phyloP scores from a whole-genome alignment of 2,113 vertebrate species.

The Larimichthys crocea region DNA sequence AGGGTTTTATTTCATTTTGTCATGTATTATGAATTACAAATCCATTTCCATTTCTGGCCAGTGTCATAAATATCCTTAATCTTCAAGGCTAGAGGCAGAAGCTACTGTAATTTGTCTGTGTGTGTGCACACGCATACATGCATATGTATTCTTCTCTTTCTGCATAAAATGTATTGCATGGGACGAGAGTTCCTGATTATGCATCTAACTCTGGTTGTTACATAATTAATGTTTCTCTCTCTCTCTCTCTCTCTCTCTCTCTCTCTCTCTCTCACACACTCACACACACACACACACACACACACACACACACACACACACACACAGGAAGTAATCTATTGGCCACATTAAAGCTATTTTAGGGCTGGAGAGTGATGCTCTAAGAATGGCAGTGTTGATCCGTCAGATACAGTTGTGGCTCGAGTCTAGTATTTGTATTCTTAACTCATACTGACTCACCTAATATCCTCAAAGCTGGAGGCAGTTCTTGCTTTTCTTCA shows the following conservation, averaged over 20 bases:
- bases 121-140: constrained; percentile 12
- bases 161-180: constrained; percentile 40
- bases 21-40: constrained; percentile 49
- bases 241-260: too few relatives aligned
- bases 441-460: neutral
- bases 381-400: neutral
- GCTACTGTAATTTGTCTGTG: constrained; percentile 21
- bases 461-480: neutral
- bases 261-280: too few relatives aligned
- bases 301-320: neutral
- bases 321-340: constrained; percentile 16
- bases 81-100: constrained; percentile 21
- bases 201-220: constrained; percentile 43
- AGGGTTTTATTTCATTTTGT: constrained; percentile 18
- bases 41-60: constrained; percentile 45
- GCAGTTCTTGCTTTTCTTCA: neutral
- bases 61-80: constrained; percentile 46
- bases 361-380: neutral
- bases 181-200: constrained; percentile 46
- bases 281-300: too few relatives aligned
- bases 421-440: constrained; percentile 14
- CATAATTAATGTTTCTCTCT: constrained; percentile 41
- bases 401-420: neutral
- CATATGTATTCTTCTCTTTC: constrained; percentile 22
- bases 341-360: constrained; percentile 29